Evolutionary conservation across 2,113 vertebrate species (phyloP).

Genomic region (Protomyctophum bolini): DNA sequence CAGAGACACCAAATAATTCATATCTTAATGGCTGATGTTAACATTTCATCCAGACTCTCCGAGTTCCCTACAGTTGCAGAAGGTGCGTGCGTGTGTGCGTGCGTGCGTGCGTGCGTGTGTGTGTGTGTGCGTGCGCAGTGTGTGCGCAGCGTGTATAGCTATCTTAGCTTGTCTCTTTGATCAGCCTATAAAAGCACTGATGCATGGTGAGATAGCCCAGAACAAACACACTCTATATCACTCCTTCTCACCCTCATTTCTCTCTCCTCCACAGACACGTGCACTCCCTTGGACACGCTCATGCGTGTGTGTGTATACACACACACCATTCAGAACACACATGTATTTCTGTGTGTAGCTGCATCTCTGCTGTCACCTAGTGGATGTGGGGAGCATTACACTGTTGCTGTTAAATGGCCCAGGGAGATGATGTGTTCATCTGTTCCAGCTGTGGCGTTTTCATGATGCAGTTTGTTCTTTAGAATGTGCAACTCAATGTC

Average conservation of each 20-base stretch:
- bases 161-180: constrained; percentile 71
- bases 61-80: constrained; percentile 56
- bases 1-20: constrained; percentile 66
- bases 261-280: constrained; percentile 42
- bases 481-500: too few relatives aligned
- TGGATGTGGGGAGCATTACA: constrained; percentile 47
- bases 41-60: constrained; percentile 50
- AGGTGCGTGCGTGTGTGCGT: constrained; percentile 15
- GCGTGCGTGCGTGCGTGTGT: constrained; percentile 15
- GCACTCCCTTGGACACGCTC: constrained; percentile 38
- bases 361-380: constrained; percentile 54
- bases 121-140: constrained; percentile 25
- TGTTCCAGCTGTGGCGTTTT: too few relatives aligned
- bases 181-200: constrained; percentile 71
- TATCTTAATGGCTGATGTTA: constrained; percentile 71
- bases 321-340: constrained; percentile 27
- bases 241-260: constrained; percentile 37
- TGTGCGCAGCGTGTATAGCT: constrained; percentile 26
- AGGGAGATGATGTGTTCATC: too few relatives aligned
- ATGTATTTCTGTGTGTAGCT: constrained; percentile 21
- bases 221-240: constrained; percentile 57
- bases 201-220: constrained; percentile 60
- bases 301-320: constrained; percentile 11
- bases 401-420: not conserved
- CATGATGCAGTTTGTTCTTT: too few relatives aligned